A percentile compares a stretch with the other conserved stretches of the same genome.
Conservation (phyloP, 2,113 vertebrate species). For the Rhabdomys dilectus region DNA sequence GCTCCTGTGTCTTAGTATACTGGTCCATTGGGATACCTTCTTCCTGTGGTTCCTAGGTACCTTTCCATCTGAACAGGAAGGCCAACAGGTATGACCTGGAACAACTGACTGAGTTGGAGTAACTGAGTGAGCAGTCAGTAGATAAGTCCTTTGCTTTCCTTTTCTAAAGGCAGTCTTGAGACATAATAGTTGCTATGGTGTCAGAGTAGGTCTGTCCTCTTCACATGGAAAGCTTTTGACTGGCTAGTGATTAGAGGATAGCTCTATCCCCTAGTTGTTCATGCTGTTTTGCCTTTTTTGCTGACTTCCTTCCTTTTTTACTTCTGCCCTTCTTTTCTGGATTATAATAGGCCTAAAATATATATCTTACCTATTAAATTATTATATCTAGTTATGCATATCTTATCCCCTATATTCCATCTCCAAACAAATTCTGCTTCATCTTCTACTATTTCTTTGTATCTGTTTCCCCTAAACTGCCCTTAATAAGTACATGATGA, state of each 20-base stretch:
- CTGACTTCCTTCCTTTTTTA: not conserved
- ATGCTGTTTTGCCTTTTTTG: not conserved
- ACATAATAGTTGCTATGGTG: not conserved
- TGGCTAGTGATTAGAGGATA: accelerated
- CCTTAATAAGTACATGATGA: not conserved
- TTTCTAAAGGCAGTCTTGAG: not conserved
- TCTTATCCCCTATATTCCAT: not conserved
- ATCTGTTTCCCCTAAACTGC: not conserved
- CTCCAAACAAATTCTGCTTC: not conserved
- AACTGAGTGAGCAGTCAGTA: not conserved
- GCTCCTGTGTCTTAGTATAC: too few species aligned
- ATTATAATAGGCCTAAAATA: not conserved
- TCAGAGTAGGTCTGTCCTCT: not conserved
- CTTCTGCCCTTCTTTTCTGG: not conserved
- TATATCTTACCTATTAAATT: not conserved
- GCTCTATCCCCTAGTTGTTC: not conserved
- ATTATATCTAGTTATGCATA: not conserved
- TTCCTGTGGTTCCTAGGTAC: too few species aligned
- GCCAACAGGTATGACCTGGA: not conserved
- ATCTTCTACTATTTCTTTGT: not conserved
- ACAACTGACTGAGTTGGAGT: not conserved
- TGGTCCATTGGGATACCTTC: too few species aligned
- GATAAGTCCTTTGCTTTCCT: not conserved
- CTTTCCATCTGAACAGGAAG: too few species aligned
- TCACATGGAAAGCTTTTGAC: not conserved